Percentiles rank a stretch among this genome's conserved stretches.
Evolutionary conservation across 1,140 invertebrate genomes (phyloP).

Genomic region (Pomacea maculata): DNA sequence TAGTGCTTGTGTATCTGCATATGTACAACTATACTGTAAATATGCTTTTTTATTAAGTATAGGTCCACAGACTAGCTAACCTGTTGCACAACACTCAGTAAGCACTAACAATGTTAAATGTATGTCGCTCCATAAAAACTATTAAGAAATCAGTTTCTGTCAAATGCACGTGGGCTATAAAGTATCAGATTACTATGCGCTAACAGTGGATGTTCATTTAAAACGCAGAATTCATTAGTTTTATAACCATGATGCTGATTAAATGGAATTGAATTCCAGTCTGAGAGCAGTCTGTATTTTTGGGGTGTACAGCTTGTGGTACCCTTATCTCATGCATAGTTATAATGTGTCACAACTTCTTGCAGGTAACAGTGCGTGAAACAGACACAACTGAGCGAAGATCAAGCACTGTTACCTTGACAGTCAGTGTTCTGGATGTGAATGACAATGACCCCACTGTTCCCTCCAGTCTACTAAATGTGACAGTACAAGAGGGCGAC

Average conservation of each 20-base stretch:
- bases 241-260: neutral
- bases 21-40: too few relatives aligned
- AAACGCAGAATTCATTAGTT: neutral
- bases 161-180: too few relatives aligned
- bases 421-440: conserved; percentile 33
- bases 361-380: conserved; percentile 44
- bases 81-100: too few relatives aligned
- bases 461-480: conserved; percentile 28
- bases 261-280: conserved; percentile 4
- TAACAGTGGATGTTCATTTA: neutral
- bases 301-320: neutral
- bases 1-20: too few relatives aligned
- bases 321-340: neutral
- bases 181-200: neutral
- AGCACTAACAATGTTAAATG: too few relatives aligned
- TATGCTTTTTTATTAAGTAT: too few relatives aligned
- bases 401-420: conserved; percentile 30
- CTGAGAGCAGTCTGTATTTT: neutral
- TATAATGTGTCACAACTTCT: neutral
- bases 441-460: conserved; percentile 19
- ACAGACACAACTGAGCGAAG: conserved; percentile 13
- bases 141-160: too few relatives aligned
- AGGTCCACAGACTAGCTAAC: too few relatives aligned
- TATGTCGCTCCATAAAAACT: too few relatives aligned
- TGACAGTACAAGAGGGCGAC: conserved; percentile 34